These are phyloP conservation scores for Drosophila eugracilis DNA, from an alignment of 1,140 invertebrate genomes.

Conservation along the genomic window DNA sequence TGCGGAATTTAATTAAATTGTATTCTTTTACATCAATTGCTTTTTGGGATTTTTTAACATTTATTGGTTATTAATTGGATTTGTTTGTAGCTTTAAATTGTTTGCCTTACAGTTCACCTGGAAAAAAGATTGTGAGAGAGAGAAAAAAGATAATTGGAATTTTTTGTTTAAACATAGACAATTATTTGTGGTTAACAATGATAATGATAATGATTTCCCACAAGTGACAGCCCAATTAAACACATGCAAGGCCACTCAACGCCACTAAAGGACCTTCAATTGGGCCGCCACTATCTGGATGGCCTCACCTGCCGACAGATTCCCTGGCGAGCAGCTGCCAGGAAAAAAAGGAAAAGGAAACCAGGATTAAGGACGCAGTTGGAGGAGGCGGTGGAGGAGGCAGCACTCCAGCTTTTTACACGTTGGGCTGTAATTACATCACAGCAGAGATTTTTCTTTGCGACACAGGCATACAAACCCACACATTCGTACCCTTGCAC, in stretches of 20 bases:
- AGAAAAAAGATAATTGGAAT: constrained; percentile 27
- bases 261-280: constrained; percentile 31
- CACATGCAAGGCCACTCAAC: constrained; percentile 39
- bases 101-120: constrained; percentile 24
- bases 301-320: constrained; percentile 2
- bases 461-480: constrained; percentile 28
- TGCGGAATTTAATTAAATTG: constrained; percentile 31
- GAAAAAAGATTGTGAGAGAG: constrained; percentile 19
- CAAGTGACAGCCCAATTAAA: constrained; percentile 47
- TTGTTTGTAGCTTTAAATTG: constrained; percentile 5
- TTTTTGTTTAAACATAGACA: constrained; percentile 8
- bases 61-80: constrained; percentile 13
- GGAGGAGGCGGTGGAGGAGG: constrained; percentile 14
- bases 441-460: constrained; percentile 70
- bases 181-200: constrained; percentile 28
- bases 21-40: constrained; percentile 11
- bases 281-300: constrained; percentile 47
- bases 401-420: constrained; percentile 48
- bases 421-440: constrained; percentile 70
- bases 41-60: constrained; percentile 1
- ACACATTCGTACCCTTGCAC: no score
- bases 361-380: constrained; percentile 44
- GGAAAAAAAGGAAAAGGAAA: constrained; percentile 44
- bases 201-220: constrained; percentile 32
- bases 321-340: constrained; percentile 20